Base-by-base conservation (phyloP, 2,888 invertebrate genomes). In the Agriotes lineatus region DNA sequence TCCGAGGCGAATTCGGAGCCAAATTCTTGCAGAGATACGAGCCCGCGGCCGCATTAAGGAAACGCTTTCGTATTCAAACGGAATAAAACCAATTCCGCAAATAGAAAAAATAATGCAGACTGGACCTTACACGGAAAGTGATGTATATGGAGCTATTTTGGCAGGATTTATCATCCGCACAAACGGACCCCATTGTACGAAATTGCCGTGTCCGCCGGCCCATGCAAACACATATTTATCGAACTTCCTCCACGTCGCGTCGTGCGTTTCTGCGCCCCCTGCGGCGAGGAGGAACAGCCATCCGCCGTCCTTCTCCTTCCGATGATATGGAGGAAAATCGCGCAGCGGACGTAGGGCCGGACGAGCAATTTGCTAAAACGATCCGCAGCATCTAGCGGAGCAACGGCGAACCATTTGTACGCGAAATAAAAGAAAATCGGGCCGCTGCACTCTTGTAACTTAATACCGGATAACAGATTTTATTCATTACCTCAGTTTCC, bases 321-420 rank as follows among this genome's bases (percentile, higher is more conserved):
- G 16, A 42, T 57, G 69, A 60, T 48, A 44, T 52, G 20, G 74
- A 58, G 66, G 74, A 74, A 70, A 77, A 74, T 64, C 74, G 75
- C 76, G 77, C 74, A 77, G 67, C 72, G 74, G 61, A 63, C 52
- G 58, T 62, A 37, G 50, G 74, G 74, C 77, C 77, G 79, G 79
- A 79, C 78, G 77, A 75, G 79, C 80, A 80, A 80, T 80, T 79
- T 79, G 76, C 78, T 78, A 78, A 77, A 79, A 76, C 79, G 79
- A 75, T 79, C 74, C 68, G 72, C 73, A 74, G 75, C 74, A 74
- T 76, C 75, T 71, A 71, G 74, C 67, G 72, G 70, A 71, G 73
- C 72, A 76, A 75, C 72, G 71, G 67, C 74, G 72, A 72, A 75
- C 72, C 76, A 75, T 77, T 77, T 76, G 75, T 76, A 72, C 16